Conservation (phyloP, 2,113 vertebrate genomes). For the Lampris megalopsis region DNA sequence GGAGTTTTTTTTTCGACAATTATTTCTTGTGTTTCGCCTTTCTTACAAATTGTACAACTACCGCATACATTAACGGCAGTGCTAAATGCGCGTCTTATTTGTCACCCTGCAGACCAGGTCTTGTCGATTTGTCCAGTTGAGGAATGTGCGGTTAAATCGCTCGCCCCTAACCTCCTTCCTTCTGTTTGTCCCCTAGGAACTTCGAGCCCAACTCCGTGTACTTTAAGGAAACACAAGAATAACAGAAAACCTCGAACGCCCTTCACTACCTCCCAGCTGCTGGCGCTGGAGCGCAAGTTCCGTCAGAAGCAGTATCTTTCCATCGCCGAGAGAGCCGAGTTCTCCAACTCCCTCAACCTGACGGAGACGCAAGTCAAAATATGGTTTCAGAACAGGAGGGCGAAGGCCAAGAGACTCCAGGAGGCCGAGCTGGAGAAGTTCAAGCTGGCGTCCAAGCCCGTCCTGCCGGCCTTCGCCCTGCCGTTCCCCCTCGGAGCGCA, state of each 20-base stretch:
- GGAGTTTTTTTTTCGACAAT: not conserved
- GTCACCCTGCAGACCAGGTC: too few species aligned
- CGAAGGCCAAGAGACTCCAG: constrained; percentile 88
- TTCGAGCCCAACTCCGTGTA: constrained; percentile 71
- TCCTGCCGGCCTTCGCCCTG: constrained; percentile 84
- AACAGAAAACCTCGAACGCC: constrained; percentile 89
- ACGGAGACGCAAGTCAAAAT: constrained; percentile 90
- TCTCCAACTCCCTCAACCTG: constrained; percentile 86
- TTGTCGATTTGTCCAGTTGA: too few species aligned
- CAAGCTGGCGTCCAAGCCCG: constrained; percentile 85
- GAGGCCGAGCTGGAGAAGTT: constrained; percentile 88
- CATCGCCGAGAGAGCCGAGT: constrained; percentile 85
- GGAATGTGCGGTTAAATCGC: too few species aligned
- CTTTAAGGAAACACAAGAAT: constrained; percentile 87
- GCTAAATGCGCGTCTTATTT: too few species aligned
- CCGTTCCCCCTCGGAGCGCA: constrained; percentile 83
- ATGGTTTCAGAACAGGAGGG: constrained; percentile 89
- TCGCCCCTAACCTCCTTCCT: not conserved
- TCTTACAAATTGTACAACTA: too few species aligned
- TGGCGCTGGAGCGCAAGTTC: constrained; percentile 88
- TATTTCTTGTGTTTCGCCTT: not conserved
- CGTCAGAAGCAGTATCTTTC: constrained; percentile 88
- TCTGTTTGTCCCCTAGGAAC: constrained; percentile 57
- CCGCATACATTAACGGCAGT: too few species aligned
- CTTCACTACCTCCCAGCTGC: constrained; percentile 88